phyloP scores from a whole-genome alignment of 2,113 vertebrate genomes.

The Mesitornis unicolor region DNA sequence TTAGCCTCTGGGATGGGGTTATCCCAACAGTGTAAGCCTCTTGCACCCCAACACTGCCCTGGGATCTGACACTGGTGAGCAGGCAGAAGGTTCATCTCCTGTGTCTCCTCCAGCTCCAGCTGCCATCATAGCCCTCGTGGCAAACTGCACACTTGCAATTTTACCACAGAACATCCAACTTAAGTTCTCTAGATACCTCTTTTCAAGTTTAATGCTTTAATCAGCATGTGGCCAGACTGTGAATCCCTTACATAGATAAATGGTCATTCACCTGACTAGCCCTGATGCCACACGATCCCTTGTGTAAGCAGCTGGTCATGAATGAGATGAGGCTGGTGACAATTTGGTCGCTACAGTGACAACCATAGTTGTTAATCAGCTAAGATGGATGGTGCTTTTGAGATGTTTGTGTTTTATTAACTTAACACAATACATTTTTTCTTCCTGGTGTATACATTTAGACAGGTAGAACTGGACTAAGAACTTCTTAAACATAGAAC shows the following conservation, averaged over 20 bases:
- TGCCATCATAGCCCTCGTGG: background rate
- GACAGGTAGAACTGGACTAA: background rate
- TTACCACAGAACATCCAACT: background rate
- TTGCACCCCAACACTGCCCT: background rate
- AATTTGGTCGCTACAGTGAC: background rate
- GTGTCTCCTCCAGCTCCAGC: background rate
- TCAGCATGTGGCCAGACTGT: background rate
- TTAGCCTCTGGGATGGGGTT: background rate
- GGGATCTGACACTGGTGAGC: background rate
- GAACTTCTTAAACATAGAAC: background rate
- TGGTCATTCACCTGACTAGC: background rate
- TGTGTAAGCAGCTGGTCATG: background rate
- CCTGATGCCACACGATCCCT: background rate
- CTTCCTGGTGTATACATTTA: background rate
- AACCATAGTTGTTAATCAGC: background rate
- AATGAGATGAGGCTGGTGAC: conserved; percentile 1
- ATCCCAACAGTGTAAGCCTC: background rate
- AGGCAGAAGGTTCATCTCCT: background rate
- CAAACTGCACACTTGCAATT: background rate
- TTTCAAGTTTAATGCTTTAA: background rate
- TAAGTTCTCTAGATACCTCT: background rate
- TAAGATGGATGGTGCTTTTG: background rate
- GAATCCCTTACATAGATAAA: conserved; percentile 1
- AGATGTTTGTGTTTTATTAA: background rate
- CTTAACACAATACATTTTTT: background rate